These are phyloP conservation scores for Caenorhabditis zanzibari DNA, from an alignment of 2,888 invertebrate species.

Conservation along the genomic window DNA sequence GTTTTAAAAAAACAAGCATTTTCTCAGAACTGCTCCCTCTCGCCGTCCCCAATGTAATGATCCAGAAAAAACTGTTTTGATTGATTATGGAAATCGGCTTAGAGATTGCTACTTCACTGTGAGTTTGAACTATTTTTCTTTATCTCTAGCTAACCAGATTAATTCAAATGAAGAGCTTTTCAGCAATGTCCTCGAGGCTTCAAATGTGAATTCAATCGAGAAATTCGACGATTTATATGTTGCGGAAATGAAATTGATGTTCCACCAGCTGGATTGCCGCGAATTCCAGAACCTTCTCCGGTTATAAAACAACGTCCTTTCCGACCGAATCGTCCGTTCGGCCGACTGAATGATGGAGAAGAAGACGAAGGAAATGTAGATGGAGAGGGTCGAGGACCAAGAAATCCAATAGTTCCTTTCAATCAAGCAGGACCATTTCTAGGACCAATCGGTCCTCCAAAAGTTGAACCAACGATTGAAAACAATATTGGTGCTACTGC, in stretches of 20 bases:
- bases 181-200: constrained; percentile 75
- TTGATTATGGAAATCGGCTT: constrained; percentile 76
- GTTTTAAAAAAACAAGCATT: background rate
- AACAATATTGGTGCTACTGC: constrained; percentile 44
- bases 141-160: background rate
- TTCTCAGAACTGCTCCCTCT: constrained; percentile 68
- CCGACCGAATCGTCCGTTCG: constrained; percentile 67
- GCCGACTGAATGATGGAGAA: constrained; percentile 69
- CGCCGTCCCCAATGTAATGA: constrained; percentile 74
- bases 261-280: constrained; percentile 73
- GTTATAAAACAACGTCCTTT: constrained; percentile 70
- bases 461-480: constrained; percentile 45
- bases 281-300: constrained; percentile 73
- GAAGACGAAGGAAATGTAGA: constrained; percentile 42
- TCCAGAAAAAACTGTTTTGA: constrained; percentile 72
- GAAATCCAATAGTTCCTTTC: constrained; percentile 50
- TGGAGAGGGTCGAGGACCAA: constrained; percentile 31
- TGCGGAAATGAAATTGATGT: constrained; percentile 73
- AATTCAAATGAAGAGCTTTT: constrained; percentile 10
- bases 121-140: background rate
- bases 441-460: constrained; percentile 35
- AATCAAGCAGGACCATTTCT: constrained; percentile 15
- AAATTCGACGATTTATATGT: constrained; percentile 76
- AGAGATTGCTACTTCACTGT: constrained; percentile 76
- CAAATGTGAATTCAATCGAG: constrained; percentile 76